These are phyloP conservation scores for Pantherophis guttatus DNA, from an alignment of 2,113 vertebrate genomes.

Conservation along the genomic window DNA sequence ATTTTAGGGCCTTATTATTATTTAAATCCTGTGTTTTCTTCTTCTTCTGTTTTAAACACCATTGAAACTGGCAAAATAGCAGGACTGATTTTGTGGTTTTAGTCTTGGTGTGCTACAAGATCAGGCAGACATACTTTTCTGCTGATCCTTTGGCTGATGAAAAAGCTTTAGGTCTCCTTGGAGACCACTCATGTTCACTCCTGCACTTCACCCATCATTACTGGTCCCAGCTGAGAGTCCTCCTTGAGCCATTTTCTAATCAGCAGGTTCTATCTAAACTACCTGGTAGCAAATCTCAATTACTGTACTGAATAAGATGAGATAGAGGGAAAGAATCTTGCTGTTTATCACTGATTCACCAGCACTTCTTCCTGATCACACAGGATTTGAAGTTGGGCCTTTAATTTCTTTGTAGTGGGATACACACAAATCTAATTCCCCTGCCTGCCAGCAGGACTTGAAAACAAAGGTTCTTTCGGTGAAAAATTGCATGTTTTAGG, in stretches of 20 bases:
- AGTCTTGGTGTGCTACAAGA: neutral
- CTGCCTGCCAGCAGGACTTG: neutral
- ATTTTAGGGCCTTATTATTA: neutral
- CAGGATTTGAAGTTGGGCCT: neutral
- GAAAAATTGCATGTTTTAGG: neutral
- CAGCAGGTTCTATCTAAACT: neutral
- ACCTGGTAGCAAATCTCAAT: neutral
- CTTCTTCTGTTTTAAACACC: neutral
- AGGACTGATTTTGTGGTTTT: neutral
- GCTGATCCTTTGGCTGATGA: neutral
- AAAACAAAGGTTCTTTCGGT: neutral
- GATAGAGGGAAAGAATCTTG: neutral
- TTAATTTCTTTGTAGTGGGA: neutral
- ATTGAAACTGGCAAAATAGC: neutral
- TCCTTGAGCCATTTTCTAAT: neutral
- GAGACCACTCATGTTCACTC: neutral
- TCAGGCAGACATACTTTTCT: neutral
- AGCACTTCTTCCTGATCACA: neutral
- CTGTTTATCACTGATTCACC: neutral
- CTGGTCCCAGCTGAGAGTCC: neutral
- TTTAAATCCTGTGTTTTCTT: neutral
- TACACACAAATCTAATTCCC: neutral
- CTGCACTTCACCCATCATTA: neutral
- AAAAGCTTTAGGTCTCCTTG: neutral
- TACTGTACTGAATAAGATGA: neutral